Base-by-base conservation (phyloP, 2,888 invertebrate genomes). In the Nymphalis urticae region DNA sequence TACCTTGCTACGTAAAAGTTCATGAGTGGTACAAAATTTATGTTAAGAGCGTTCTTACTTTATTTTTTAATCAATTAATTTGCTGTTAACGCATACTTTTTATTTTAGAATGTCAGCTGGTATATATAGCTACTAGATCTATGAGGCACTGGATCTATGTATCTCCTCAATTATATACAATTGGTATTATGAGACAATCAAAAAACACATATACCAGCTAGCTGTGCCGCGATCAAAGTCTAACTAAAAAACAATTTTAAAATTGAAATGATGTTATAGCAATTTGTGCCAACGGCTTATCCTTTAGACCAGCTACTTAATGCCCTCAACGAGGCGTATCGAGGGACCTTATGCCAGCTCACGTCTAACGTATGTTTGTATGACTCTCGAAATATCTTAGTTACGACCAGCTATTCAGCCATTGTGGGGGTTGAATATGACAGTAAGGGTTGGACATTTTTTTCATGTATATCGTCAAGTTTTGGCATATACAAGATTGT, bases 1-100 rank as follows among this genome's bases (percentile, higher is more conserved):
- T 80, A 82, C 82, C 82, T 81, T 79, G 80, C 80, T 82, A 80
- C 85, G 83, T 86, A 86, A 87, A 88, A 87, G 78, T 85, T 68
- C 69, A 69, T 47, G 65, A 48, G 16, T 68, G 80, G 81, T 62
- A 2, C 76, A 82, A 83, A 77, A 21, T 36, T 72, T 24, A 66
- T 54, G 58, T 24, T 4, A 13, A 51, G 9, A 62, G 61, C 58
- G 54, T 36, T 48, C 5, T 64, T 24, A 51, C 9, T n/a, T 42
- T 19, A 50, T 36, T 62, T 16, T 6, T 27, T 10, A 17, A 54
- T 54, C 1, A 27, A 54, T 27, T 6, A 16, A 54, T 53, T 10
- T 21, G 7, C 16, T n/a, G 17, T 53, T 53, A 24, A 3, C 9
- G 21, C 21, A 21, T 21, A 21, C 0, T 32, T 32, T 27, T 32